Evolutionary conservation across 2,113 vertebrate genomes (phyloP), one percentile per base, ranked within the genome.

Genomic region (Hypomesus transpacificus): DNA sequence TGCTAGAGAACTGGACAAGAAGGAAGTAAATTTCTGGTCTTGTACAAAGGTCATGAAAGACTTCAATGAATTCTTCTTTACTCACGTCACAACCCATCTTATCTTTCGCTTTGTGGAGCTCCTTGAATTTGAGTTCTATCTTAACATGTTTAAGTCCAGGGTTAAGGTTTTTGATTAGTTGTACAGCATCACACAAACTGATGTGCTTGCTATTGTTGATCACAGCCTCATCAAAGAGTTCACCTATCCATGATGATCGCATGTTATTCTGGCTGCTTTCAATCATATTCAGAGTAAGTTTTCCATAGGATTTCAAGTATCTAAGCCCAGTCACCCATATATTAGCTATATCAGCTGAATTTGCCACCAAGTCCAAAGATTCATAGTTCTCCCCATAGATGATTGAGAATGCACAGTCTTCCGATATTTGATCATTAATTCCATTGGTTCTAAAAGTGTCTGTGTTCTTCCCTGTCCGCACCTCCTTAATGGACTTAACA

Each of bases 1-100:
- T 99, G 90, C 97, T 99, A 66, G 97, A 99, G 91, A 98, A 99
- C 89, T 98, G 97, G 87, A 99, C 97, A 84, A 99, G 94, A 73
- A 99, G 91, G 86, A 99, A 99, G 88, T 99, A 98, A 78, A 99
- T 98, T 88, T 99, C 97, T 75, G 97, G 97, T 84, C 96, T 93
- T 39, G 96, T 99, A 86, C 96, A 98, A 88, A 99, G 95, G 31
- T 98, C 96, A 66, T 99, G 97, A 91, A 96, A 99, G 85, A 98
- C 94, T 89, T 99, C 96, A n/a, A 95, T 91, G 86, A 99, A 98
- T 76, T 99, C 96, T n/a, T 96, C 95, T 88, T 93, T 94, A 8
- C 91, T 94, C 70, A 98, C 92, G 21, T 94, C 91, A 3, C 87
- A 92, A 73, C 91, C 89, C 7, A 78, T 76, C 88, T 94, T 98